phyloP scores from a whole-genome alignment of 1,140 invertebrate species.

The Tenebrio molitor region DNA sequence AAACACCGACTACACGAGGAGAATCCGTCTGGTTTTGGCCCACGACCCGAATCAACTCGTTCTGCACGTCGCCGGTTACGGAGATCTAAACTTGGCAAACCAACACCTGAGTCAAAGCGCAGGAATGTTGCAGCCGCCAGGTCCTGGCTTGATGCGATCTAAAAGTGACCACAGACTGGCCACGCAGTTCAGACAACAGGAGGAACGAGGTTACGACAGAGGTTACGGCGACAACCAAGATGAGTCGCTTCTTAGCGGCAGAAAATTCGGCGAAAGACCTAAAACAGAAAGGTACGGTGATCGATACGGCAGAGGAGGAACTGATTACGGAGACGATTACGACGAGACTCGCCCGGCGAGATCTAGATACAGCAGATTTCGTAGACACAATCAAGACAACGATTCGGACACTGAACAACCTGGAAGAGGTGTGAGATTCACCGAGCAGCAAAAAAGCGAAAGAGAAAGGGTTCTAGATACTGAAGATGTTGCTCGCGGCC shows the following conservation, averaged over 20 bases:
- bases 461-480: slow-evolving; percentile 88
- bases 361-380: slow-evolving; percentile 77
- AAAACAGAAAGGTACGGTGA: slow-evolving; percentile 66
- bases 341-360: slow-evolving; percentile 70
- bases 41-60: slow-evolving; percentile 92
- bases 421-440: slow-evolving; percentile 71
- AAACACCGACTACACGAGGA: slow-evolving; percentile 87
- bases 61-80: slow-evolving; percentile 86
- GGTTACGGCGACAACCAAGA: slow-evolving; percentile 65
- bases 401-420: slow-evolving; percentile 77
- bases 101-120: slow-evolving; percentile 68
- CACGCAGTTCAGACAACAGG: slow-evolving; percentile 88
- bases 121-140: slow-evolving; percentile 67
- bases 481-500: slow-evolving; percentile 89
- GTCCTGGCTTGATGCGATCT: slow-evolving; percentile 87
- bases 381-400: slow-evolving; percentile 75
- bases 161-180: slow-evolving; percentile 95
- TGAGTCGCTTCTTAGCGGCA: slow-evolving; percentile 76
- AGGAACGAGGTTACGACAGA: slow-evolving; percentile 73
- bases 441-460: slow-evolving; percentile 74
- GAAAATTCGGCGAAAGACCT: slow-evolving; percentile 79
- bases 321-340: slow-evolving; percentile 76
- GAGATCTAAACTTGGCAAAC: slow-evolving; percentile 85
- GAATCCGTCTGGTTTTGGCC: slow-evolving; percentile 87
- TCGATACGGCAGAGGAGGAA: slow-evolving; percentile 68